Evolutionary conservation across 1,140 invertebrate genomes (phyloP), one percentile per base, ranked within the genome.

Genomic region (Atta cephalotes): DNA sequence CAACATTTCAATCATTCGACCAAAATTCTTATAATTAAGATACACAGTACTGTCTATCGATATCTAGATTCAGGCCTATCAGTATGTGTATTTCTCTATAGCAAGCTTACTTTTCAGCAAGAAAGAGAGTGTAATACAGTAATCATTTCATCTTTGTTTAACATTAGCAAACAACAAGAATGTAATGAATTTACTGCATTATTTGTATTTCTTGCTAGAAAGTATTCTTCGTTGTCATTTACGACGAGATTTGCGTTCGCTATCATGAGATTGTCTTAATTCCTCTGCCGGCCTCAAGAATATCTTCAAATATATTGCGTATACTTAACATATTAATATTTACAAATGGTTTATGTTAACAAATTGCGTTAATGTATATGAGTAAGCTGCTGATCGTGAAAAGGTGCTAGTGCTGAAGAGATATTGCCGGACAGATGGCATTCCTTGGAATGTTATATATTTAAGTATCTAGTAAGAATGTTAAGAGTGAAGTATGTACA

Each of bases 401-500:
- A 60, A 86, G 39, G 85, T 89, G 88, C 88, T 89, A 90, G 89
- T 90, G 72, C 72, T 90, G 89, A 90, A 66, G 39, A 87, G 90
- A 91, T 93, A 92, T 92, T 94, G 92, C 88, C 92, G 92, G 92
- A 93, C 87, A 88, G 91, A 90, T 90, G 84, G 88, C 87, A 93
- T 91, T 93, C 89, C 90, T 89, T 92, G 92, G 92, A 95, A 94
- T 94, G 93, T 95, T 95, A 87, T 90, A 92, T 91, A 92, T 92
- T 79, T 92, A 91, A 94, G 91, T 93, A 91, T 68, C 63, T 89
- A 68, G 86, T 92, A 93, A 94, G 87, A 92, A 92, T 93, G 87
- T 94, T 93, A 92, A 92, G 72, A 91, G 80, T 84, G 84, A 88
- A 89, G 56, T 76, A 89, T 92, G 90, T 92, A 94, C 92, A 94